Percentiles rank a stretch among this genome's conserved stretches.
Conservation (phyloP, 2,888 invertebrate genomes). For the Sinotaia quadrata region DNA sequence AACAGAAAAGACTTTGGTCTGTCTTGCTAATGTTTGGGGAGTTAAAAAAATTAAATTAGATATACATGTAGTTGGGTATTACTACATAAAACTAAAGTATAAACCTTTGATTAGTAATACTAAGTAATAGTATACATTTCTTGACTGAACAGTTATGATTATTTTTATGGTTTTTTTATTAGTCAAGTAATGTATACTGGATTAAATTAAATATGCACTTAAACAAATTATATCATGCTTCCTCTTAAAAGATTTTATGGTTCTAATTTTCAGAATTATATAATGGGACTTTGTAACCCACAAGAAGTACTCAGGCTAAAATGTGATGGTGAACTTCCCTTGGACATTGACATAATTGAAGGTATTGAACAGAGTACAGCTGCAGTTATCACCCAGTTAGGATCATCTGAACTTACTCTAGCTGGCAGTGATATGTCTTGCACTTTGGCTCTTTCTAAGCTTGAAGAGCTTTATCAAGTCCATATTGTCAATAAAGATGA, state of each 20-base stretch:
- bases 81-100: too few relatives aligned
- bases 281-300: background rate
- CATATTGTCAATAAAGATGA: background rate
- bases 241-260: background rate
- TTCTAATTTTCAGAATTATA: background rate
- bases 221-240: background rate
- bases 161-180: too few relatives aligned
- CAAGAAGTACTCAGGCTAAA: background rate
- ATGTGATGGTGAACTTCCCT: background rate
- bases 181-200: too few relatives aligned
- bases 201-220: too few relatives aligned
- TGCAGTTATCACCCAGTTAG: background rate
- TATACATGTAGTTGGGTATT: too few relatives aligned
- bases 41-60: too few relatives aligned
- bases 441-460: constrained; percentile 9
- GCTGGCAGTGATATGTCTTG: constrained; percentile 11
- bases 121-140: too few relatives aligned
- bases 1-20: too few relatives aligned
- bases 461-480: constrained; percentile 1
- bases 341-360: background rate
- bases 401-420: background rate
- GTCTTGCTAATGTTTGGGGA: too few relatives aligned
- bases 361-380: background rate
- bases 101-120: too few relatives aligned
- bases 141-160: too few relatives aligned